phyloP scores from a whole-genome alignment of 1,140 invertebrate genomes.

The Arion vulgaris region DNA sequence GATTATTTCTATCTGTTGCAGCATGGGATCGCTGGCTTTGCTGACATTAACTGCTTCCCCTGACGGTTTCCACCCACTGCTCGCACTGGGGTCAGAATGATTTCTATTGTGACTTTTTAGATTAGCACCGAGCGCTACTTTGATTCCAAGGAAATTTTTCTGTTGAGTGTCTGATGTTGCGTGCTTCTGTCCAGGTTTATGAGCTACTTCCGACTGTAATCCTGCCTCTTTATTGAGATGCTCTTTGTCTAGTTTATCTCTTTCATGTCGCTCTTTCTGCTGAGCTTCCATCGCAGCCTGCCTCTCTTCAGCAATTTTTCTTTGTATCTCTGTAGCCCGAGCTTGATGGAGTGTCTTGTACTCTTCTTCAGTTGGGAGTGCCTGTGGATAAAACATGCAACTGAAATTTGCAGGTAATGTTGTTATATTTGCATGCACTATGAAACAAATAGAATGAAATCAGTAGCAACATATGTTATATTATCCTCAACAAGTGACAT shows the following conservation, averaged over 20 bases:
- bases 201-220: slow-evolving; percentile 8
- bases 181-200: slow-evolving; percentile 6
- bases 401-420: no score
- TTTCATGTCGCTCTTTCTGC: slow-evolving; percentile 54
- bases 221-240: slow-evolving; percentile 29
- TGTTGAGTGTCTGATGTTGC: background rate
- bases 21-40: slow-evolving; percentile 82
- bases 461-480: no score
- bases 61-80: slow-evolving; percentile 68
- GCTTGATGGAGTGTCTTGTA: slow-evolving; percentile 79
- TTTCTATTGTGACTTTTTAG: slow-evolving; percentile 29
- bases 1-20: slow-evolving; percentile 96
- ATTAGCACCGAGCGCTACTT: background rate
- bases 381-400: slow-evolving; percentile 38
- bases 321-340: slow-evolving; percentile 68
- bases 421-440: no score
- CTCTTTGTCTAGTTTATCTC: slow-evolving; percentile 43
- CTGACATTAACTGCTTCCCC: slow-evolving; percentile 52
- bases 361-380: slow-evolving; percentile 81
- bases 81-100: slow-evolving; percentile 41
- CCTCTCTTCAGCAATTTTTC: slow-evolving; percentile 67
- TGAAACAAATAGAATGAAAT: no score
- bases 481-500: no score
- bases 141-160: slow-evolving; percentile 29
- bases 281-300: slow-evolving; percentile 62